Conservation (phyloP, 64 coral and sea anemone species). For the Exaiptasia diaphana region DNA sequence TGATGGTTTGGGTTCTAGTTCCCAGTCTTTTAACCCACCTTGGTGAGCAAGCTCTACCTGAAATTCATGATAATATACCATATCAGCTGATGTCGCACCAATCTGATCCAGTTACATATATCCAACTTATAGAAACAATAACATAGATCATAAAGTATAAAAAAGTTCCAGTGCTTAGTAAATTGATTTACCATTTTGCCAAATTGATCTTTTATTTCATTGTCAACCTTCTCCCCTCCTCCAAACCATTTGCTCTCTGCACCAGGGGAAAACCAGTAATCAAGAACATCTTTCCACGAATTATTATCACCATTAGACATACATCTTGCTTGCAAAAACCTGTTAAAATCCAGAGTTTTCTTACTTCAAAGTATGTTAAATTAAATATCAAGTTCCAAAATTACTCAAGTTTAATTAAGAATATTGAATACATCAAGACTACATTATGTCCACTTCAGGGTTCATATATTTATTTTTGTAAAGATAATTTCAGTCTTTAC, state of each 20-base stretch:
- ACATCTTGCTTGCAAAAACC: too few relatives aligned
- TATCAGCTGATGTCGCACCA: too few relatives aligned
- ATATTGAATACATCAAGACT: too few relatives aligned
- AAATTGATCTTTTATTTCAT: constrained; percentile 67
- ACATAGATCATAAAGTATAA: neutral
- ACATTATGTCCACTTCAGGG: too few relatives aligned
- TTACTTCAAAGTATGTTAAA: too few relatives aligned
- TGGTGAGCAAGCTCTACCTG: constrained; percentile 69
- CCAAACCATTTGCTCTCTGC: constrained; percentile 64
- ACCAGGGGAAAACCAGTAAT: constrained; percentile 72
- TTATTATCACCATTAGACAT: neutral
- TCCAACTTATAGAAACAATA: too few relatives aligned
- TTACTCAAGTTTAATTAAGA: too few relatives aligned
- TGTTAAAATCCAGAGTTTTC: too few relatives aligned
- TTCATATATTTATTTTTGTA: too few relatives aligned
- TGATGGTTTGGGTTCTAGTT: constrained; percentile 70
- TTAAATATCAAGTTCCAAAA: too few relatives aligned
- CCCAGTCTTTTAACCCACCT: constrained; percentile 77
- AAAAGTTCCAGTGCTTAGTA: neutral
- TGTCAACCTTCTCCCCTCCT: constrained; percentile 34
- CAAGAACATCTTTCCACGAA: constrained; percentile 53
- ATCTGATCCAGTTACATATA: too few relatives aligned
- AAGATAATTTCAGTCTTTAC: too few relatives aligned
- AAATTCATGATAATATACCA: neutral
- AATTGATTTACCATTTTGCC: constrained; percentile 25